These are phyloP conservation scores for Protodeltote pygarga DNA, from an alignment of 2,888 invertebrate species.

Conservation along the genomic window DNA sequence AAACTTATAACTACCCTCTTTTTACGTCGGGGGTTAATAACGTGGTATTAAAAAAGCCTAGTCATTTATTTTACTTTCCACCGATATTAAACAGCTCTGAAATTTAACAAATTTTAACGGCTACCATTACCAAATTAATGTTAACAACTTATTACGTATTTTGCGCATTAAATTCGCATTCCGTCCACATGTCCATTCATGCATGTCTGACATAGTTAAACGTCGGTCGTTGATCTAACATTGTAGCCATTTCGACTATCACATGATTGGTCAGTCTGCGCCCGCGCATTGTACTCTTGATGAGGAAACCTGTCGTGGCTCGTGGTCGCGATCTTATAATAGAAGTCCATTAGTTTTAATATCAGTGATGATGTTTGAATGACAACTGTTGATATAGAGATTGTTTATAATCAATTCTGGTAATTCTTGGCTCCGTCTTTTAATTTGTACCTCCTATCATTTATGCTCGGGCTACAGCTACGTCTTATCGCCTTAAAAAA, in stretches of 20 bases:
- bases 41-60: too few relatives aligned
- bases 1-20: slow-evolving; percentile 2
- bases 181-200: slow-evolving; percentile 46
- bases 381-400: background rate
- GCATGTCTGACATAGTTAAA: slow-evolving; percentile 51
- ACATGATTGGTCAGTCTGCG: slow-evolving; percentile 33
- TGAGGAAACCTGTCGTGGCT: slow-evolving; percentile 63
- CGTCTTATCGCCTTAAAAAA: too few relatives aligned
- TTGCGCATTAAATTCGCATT: slow-evolving; percentile 28
- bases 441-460: too few relatives aligned
- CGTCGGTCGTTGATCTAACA: slow-evolving; percentile 60
- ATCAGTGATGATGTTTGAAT: background rate
- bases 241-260: slow-evolving; percentile 33
- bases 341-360: slow-evolving; percentile 18
- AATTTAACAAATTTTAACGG: too few relatives aligned
- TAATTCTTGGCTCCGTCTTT: too few relatives aligned
- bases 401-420: too few relatives aligned
- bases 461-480: too few relatives aligned
- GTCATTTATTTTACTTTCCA: too few relatives aligned
- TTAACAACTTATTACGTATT: slow-evolving; percentile 18
- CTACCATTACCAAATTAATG: slow-evolving; percentile 13
- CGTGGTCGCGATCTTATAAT: slow-evolving; percentile 49
- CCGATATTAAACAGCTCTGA: too few relatives aligned
- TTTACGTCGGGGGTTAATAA: slow-evolving; percentile 8
- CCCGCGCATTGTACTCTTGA: slow-evolving; percentile 48